phyloP scores from a whole-genome alignment of 2,113 vertebrate species.

The Cariama cristata region DNA sequence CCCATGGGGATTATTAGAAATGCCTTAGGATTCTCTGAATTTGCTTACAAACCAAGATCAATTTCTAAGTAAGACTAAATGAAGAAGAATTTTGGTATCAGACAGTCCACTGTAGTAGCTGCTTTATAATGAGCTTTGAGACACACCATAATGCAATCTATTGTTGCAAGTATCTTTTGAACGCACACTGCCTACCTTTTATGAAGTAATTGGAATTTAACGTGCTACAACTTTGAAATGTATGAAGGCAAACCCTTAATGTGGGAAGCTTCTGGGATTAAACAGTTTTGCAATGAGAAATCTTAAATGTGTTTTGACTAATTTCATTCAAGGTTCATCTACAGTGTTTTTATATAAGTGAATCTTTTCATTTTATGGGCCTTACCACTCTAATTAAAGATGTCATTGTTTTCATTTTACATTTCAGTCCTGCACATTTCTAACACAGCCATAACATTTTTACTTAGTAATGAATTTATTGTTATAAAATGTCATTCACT shows the following conservation, averaged over 20 bases:
- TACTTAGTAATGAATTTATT: neutral
- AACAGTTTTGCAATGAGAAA: neutral
- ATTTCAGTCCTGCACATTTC: neutral
- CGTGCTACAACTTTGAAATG: neutral
- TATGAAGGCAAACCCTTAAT: constrained; percentile 9
- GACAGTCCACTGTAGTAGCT: neutral
- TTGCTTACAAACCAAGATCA: constrained; percentile 36
- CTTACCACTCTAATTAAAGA: constrained; percentile 18
- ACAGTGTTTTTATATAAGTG: neutral
- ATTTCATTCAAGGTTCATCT: constrained; percentile 30
- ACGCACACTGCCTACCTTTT: constrained; percentile 1
- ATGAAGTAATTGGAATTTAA: constrained; percentile 43
- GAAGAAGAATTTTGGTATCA: constrained; percentile 30
- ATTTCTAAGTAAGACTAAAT: constrained; percentile 34
- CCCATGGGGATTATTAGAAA: neutral
- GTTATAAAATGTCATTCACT: neutral
- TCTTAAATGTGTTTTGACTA: constrained; percentile 53
- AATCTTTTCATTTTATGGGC: constrained; percentile 7
- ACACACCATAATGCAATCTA: neutral
- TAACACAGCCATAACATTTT: neutral
- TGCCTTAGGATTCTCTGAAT: constrained; percentile 1
- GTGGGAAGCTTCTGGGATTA: constrained; percentile 45
- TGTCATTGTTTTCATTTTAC: constrained; percentile 2
- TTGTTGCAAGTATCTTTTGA: constrained; percentile 34
- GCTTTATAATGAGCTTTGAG: constrained; percentile 42